Evolutionary conservation across 2,888 invertebrate genomes (phyloP).

Genomic region (Caenorhabditis doughertyi): DNA sequence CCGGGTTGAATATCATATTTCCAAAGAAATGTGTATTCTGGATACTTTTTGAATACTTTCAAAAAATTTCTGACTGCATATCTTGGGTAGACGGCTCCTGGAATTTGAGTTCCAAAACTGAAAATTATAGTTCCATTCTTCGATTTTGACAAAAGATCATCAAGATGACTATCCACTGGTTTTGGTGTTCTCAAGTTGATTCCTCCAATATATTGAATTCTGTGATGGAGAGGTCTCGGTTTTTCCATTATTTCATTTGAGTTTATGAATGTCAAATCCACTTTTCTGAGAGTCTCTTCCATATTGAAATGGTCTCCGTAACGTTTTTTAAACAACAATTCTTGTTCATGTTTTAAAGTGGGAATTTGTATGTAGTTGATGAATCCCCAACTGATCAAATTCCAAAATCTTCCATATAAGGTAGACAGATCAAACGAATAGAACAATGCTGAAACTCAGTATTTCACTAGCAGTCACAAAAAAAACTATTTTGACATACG

Average conservation of each 20-base stretch:
- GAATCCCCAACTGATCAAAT: slow-evolving; percentile 43
- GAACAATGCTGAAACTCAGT: slow-evolving; percentile 45
- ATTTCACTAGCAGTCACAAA: not conserved
- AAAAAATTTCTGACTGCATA: slow-evolving; percentile 66
- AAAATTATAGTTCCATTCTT: slow-evolving; percentile 57
- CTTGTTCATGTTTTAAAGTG: slow-evolving; percentile 24
- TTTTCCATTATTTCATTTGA: slow-evolving; percentile 77
- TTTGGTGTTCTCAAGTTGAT: slow-evolving; percentile 66
- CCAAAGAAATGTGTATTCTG: slow-evolving; percentile 74
- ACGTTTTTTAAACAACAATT: slow-evolving; percentile 16
- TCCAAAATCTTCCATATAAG: slow-evolving; percentile 47
- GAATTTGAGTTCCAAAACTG: slow-evolving; percentile 65
- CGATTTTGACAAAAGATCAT: slow-evolving; percentile 20
- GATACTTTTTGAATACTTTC: slow-evolving; percentile 70
- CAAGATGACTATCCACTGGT: slow-evolving; percentile 47
- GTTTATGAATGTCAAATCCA: slow-evolving; percentile 72
- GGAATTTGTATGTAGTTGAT: slow-evolving; percentile 49
- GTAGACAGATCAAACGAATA: slow-evolving; percentile 25
- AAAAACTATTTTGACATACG: slow-evolving; percentile 12
- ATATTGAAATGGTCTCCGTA: slow-evolving; percentile 35
- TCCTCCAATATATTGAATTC: slow-evolving; percentile 76
- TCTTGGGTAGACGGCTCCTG: slow-evolving; percentile 51
- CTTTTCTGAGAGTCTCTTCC: slow-evolving; percentile 11
- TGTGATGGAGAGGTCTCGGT: slow-evolving; percentile 68
- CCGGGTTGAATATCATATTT: slow-evolving; percentile 66